Conservation (phyloP, 2,797 vertebrate species). For the Cryptoblepharus egeriae region DNA sequence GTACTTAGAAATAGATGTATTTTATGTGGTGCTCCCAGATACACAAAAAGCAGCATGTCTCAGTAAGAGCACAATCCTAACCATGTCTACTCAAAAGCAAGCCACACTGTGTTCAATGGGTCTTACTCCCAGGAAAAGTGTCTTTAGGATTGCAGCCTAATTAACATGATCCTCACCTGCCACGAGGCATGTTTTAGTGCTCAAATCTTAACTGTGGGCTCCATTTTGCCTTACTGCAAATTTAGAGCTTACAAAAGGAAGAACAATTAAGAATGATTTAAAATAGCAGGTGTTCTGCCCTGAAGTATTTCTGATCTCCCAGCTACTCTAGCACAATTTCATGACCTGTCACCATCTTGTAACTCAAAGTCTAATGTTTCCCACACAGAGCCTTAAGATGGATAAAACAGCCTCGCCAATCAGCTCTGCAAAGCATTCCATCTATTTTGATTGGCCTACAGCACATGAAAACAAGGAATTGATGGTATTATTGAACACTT, state of each 20-base stretch:
- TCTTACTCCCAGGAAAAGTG: too few species aligned
- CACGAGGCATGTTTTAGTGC: background rate
- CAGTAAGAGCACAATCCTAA: too few species aligned
- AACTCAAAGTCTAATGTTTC: constrained; percentile 21
- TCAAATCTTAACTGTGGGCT: background rate
- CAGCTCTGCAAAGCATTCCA: constrained; percentile 25
- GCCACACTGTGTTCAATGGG: too few species aligned
- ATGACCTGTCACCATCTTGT: constrained; percentile 14
- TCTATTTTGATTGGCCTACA: constrained; percentile 43
- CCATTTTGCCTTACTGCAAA: background rate
- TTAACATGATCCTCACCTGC: background rate
- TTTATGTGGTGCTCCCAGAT: background rate
- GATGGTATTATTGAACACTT: background rate
- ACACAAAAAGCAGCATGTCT: background rate
- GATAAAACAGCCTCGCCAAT: constrained; percentile 45
- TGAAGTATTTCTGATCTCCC: constrained; percentile 26
- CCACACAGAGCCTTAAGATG: constrained; percentile 33
- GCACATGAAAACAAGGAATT: constrained; percentile 31
- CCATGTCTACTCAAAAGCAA: too few species aligned
- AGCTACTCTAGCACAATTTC: constrained; percentile 39
- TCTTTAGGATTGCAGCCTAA: too few species aligned
- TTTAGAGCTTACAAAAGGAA: background rate
- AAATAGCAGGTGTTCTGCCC: background rate
- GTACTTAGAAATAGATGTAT: background rate
- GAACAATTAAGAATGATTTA: background rate